phyloP scores from a whole-genome alignment of 2,888 invertebrate genomes.

The Mycalesis mineus region DNA sequence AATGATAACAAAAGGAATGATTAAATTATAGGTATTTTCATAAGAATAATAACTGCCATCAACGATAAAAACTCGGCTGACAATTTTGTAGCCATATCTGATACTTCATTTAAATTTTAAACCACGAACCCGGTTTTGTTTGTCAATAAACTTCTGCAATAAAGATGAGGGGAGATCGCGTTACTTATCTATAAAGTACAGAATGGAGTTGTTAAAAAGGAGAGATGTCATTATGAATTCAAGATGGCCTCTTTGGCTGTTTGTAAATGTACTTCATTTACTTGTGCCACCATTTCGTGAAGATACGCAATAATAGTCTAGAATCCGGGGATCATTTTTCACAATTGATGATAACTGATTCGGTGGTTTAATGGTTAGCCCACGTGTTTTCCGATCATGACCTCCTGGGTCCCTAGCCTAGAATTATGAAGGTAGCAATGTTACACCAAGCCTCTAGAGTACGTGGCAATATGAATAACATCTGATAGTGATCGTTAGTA shows the following conservation, averaged over 20 bases:
- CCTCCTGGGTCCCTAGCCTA: too few species aligned
- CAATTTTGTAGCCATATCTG: background rate
- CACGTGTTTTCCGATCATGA: too few species aligned
- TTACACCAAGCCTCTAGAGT: too few species aligned
- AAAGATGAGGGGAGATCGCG: background rate
- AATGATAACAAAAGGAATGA: background rate
- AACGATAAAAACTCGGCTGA: background rate
- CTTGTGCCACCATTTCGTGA: background rate
- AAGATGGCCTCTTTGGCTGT: background rate
- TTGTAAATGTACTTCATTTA: background rate
- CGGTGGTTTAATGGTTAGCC: too few species aligned
- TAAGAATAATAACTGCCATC: slow-evolving; percentile 1
- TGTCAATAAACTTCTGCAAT: background rate
- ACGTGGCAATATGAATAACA: too few species aligned
- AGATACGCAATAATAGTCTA: background rate
- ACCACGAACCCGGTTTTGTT: background rate
- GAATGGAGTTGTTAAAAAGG: background rate
- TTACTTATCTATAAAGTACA: background rate
- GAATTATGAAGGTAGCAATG: too few species aligned
- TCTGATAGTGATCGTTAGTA: too few species aligned
- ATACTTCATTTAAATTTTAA: background rate
- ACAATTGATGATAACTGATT: too few species aligned
- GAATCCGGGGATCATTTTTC: too few species aligned
- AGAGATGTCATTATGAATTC: background rate
- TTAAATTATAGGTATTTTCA: slow-evolving; percentile 1